These are phyloP conservation scores for Acanthoscelides obtectus DNA, from an alignment of 2,888 invertebrate genomes.

Conservation along the genomic window DNA sequence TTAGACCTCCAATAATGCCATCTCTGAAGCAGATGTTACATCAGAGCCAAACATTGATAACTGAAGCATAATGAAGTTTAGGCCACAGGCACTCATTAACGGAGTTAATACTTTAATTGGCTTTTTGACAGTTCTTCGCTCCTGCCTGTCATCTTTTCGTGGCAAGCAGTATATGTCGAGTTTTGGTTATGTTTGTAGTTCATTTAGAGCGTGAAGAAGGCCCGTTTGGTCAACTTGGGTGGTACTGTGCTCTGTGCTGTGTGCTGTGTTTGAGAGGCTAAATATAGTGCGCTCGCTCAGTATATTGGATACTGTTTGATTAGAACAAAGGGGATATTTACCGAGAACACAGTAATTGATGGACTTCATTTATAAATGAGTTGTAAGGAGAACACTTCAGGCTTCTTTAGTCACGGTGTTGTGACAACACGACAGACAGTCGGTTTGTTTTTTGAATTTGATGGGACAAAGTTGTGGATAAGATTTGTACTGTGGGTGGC, in stretches of 20 bases:
- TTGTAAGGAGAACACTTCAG: background rate
- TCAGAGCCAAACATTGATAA: too few species aligned
- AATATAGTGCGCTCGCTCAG: background rate
- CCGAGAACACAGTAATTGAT: background rate
- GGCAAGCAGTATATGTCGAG: background rate
- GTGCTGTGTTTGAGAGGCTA: background rate
- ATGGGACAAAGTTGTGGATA: background rate
- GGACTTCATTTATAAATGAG: background rate
- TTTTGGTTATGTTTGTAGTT: background rate
- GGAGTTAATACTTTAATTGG: too few species aligned
- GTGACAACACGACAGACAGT: background rate
- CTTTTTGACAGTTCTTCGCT: too few species aligned
- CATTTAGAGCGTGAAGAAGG: background rate
- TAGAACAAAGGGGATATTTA: background rate
- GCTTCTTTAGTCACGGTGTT: background rate
- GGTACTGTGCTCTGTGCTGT: too few species aligned
- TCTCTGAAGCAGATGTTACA: too few species aligned
- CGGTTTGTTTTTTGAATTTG: background rate
- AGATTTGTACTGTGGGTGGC: background rate
- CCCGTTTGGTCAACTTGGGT: background rate
- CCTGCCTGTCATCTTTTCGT: background rate
- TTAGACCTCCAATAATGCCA: too few species aligned
- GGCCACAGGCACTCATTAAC: too few species aligned
- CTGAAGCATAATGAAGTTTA: too few species aligned
- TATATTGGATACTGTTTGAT: background rate